Percentiles rank a stretch among this genome's conserved stretches.
Conservation (phyloP, 2,113 vertebrate species). For the Menura novaehollandiae region DNA sequence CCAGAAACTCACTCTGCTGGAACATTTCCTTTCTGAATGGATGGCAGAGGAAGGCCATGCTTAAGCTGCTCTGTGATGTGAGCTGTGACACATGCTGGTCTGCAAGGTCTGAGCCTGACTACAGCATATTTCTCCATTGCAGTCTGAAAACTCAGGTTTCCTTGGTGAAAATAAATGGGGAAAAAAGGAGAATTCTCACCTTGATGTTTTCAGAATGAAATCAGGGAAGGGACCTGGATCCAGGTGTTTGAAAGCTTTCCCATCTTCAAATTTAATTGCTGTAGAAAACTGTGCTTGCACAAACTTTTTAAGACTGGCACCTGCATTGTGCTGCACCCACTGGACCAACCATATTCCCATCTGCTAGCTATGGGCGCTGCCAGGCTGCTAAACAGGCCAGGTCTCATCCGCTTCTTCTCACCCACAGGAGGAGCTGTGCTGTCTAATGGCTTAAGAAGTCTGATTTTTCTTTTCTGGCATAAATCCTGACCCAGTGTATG, state of each 20-base stretch:
- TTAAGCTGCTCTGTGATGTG: neutral
- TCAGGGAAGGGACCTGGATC: fast-evolving
- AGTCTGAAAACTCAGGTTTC: neutral
- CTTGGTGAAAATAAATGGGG: neutral
- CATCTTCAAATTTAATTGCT: neutral
- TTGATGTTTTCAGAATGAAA: neutral
- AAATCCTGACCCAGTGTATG: neutral
- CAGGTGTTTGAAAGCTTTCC: neutral
- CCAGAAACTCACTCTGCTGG: neutral
- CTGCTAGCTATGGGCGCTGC: neutral
- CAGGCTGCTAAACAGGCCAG: neutral
- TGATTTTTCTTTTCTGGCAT: neutral
- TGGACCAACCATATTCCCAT: fast-evolving
- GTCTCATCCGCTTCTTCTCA: neutral
- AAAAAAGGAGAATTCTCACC: neutral
- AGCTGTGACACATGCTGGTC: neutral
- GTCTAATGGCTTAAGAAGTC: neutral
- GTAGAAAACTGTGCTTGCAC: neutral
- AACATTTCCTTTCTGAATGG: neutral
- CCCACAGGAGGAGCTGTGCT: neutral
- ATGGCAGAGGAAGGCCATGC: neutral
- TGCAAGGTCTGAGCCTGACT: neutral
- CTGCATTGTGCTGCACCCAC: neutral
- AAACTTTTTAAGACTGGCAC: neutral
- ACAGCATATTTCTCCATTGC: neutral